Evolutionary conservation across 1,140 invertebrate species (phyloP), one percentile per base, ranked within the genome.

Genomic region (Cotesia glomerata): DNA sequence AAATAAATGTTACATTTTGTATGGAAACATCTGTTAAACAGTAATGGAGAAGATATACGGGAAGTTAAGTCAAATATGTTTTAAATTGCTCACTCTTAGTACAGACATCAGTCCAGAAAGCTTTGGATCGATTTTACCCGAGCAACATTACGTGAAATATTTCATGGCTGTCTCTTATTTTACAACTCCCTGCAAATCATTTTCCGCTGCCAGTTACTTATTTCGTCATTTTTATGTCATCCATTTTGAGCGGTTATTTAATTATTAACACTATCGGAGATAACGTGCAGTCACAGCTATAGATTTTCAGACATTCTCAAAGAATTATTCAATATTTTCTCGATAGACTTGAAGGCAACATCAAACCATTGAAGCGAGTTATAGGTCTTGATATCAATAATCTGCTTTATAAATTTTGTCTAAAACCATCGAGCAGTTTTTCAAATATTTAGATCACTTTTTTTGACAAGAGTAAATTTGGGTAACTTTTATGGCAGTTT

Each of bases 11-110:
- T 18, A 58, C 56, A 16, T 58, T 58, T 26, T 58, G 18, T 26
- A 58, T 58, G 56, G 56, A 58, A 58, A 16, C 56, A 58, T 58
- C 14, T 58, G 56, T 58, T 58, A 58, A 58, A 16, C 56, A 58
- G 56, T 18, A 58, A 58, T 16, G 5, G 32, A 62, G 8, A 62
- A 59, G 16, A 59, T 59, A 59, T 32, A 5, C 11, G 13, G 11
- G 13, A 54, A 26, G 56, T 58, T 11, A 58, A 58, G 56, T 35
- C 9, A 62, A 35, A 62, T 62, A 62, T 5, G 13, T 35, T 62
- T 36, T 3, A 62, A 65, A 65, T 26, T 14, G 39, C 56, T n/a
- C 35, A n/a, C 62, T 64, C 26, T 26, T 26, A 54, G 45, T 14
- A 18, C 52, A 54, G 56, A 56, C 26, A 26, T 45, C 14, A 18